Base-by-base conservation (phyloP, 2,888 invertebrate species). In the Salticus scenicus region DNA sequence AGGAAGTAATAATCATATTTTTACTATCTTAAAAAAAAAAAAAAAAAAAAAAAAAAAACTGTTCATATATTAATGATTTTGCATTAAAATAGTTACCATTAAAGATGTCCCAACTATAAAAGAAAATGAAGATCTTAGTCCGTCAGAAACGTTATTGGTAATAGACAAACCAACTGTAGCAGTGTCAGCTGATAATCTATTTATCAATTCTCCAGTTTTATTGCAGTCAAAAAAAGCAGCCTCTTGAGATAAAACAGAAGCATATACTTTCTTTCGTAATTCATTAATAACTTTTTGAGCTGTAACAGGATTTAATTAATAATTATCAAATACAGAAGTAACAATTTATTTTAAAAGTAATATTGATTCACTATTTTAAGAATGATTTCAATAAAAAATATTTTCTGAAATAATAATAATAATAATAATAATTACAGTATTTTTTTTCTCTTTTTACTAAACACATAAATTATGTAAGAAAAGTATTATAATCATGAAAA, bases 101-200 rank as follows among this genome's bases (percentile, higher is more conserved):
- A 99, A 97, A 31, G 95, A 95, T 47, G 97, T 94, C 0, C 98
- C 97, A 64, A 96, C 96, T 31, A 94, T 91, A 10, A 96, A 95
- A 94, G 97, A 97, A 85, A 97, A 94, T 1, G 94, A 91, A 0
- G 98, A 96, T 69, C 99, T 92, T 28, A 98, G 91, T 0, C 99
- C 99, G 92, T 99, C 98, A 1, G 98, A 97, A 82, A 99, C 94
- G 92, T 99, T 99, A 90, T 94, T 95, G 76, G 98, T 98, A 0
- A 99, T 93, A 47, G 98, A 96, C 86, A 96, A 94, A 7, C 98
- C 97, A 7, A 99, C 97, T 20, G 98, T 92, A 88, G 96, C 95
- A 0, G 98, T 96, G 90, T 99, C 99, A 10, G 97, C 95, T 66
- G 96, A 95, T 33, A 97, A 92, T 87, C 99, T 93, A 91, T 98